A percentile compares a stretch with the other conserved stretches of the same genome.
Conservation (phyloP, 1,140 invertebrate genomes). For the Sweltsa coloradensis region DNA sequence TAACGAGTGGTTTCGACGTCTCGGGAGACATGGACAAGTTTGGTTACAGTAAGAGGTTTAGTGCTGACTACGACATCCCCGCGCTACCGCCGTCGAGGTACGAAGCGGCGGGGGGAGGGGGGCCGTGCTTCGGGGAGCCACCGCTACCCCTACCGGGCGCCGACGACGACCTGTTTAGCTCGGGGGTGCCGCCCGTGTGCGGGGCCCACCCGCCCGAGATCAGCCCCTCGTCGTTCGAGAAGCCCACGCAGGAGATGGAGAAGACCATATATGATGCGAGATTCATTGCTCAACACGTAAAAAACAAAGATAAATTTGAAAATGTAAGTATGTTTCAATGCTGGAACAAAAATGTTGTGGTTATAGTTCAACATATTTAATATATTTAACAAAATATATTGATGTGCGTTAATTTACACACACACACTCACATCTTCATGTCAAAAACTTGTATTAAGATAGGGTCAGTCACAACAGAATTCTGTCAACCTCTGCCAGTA, state of each 20-base stretch:
- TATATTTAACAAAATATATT: no score
- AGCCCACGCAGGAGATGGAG: constrained; percentile 62
- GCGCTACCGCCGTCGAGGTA: constrained; percentile 31
- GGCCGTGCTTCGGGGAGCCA: constrained; percentile 47
- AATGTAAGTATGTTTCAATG: constrained; percentile 69
- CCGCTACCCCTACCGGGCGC: constrained; percentile 54
- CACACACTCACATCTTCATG: no score
- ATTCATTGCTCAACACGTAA: constrained; percentile 89
- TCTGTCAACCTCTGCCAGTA: no score
- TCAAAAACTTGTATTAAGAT: no score
- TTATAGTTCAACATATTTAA: no score
- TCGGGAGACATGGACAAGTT: constrained; percentile 58
- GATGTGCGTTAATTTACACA: no score
- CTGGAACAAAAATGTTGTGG: no score
- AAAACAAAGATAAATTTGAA: constrained; percentile 88
- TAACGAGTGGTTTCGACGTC: constrained; percentile 54
- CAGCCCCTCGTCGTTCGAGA: constrained; percentile 68
- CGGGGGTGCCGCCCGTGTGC: constrained; percentile 22
- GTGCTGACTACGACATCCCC: constrained; percentile 58
- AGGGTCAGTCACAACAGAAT: no score
- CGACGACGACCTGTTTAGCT: constrained; percentile 65
- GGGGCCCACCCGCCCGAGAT: constrained; percentile 36
- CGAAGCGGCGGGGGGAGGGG: constrained; percentile 37
- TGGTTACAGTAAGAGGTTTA: constrained; percentile 36
- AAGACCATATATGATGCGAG: constrained; percentile 79